phyloP scores from a whole-genome alignment of 2,888 invertebrate genomes.

The Drosophila nr. perissopoda region DNA sequence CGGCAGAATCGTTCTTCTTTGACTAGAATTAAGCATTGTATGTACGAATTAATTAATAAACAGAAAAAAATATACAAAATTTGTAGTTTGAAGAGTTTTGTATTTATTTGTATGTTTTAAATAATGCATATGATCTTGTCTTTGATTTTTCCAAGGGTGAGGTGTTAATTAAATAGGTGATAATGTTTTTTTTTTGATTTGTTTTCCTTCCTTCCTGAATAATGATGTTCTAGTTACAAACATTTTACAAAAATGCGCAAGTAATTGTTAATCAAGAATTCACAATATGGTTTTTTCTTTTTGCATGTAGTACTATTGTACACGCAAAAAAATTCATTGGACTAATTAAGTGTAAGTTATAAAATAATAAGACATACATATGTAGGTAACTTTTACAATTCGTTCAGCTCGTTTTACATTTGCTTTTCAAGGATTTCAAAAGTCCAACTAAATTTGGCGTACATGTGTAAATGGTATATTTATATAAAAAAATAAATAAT shows the following conservation, averaged over 20 bases:
- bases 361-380: slow-evolving; percentile 50
- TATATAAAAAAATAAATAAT: slow-evolving; percentile 60
- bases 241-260: slow-evolving; percentile 64
- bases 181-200: slow-evolving; percentile 11
- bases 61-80: slow-evolving; percentile 22
- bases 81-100: slow-evolving; percentile 49
- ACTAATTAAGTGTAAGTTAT: slow-evolving; percentile 68
- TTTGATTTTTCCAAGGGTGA: slow-evolving; percentile 60
- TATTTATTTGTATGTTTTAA: slow-evolving; percentile 56
- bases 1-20: slow-evolving; percentile 14
- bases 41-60: slow-evolving; percentile 16
- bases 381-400: slow-evolving; percentile 30
- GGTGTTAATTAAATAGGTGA: slow-evolving; percentile 50
- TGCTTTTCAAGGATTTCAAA: slow-evolving; percentile 13
- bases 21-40: slow-evolving; percentile 47
- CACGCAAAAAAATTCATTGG: slow-evolving; percentile 65
- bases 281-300: slow-evolving; percentile 32
- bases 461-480: slow-evolving; percentile 22
- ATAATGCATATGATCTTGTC: slow-evolving; percentile 61
- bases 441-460: slow-evolving; percentile 27
- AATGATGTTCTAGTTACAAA: slow-evolving; percentile 23
- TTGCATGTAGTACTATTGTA: slow-evolving; percentile 43
- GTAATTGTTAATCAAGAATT: slow-evolving; percentile 48
- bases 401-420: slow-evolving; percentile 19
- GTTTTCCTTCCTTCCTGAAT: slow-evolving; percentile 6